Base-by-base conservation (phyloP, 2,888 invertebrate genomes). In the Pomacea canaliculata region DNA sequence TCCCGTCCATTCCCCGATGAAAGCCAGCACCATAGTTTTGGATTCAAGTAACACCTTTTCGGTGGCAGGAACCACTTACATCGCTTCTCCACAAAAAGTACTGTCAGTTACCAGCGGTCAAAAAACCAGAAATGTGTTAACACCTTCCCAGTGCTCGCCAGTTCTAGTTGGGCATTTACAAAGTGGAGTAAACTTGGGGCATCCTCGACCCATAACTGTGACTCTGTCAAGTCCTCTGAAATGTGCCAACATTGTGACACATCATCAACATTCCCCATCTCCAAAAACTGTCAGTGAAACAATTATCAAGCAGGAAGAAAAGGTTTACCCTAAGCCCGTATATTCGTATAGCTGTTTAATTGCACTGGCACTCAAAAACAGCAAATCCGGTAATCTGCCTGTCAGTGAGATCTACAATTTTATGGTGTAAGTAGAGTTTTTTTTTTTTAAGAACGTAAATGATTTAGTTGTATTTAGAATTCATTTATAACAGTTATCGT, bases 321-420 rank as follows among this genome's bases (percentile, higher is more conserved):
- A 87, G 78, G 84, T 84, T 18, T 98, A 95, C 88, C 98, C 98
- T 0, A 99, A 99, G 91, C 99, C 99, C 9, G 96, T 97, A 7
- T 99, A 98, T 92, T 98, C 98, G 19, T 99, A 99, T 91, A 97
- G 97, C 78, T 99, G 98, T 92, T 93, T 99, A 82, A 99, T 99
- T 89, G 98, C 98, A 1, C 95, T 99, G 96, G 98, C 99, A 8
- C 92, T 99, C 81, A 98, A 98, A 92, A 99, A 99, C 91, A 97
- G 98, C 80, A 94, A 95, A 85, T 95, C 95, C 76, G 98, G 98
- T 76, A 96, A 97, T 86, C 92, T 99, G 86, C 98, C 98, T 7
- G 99, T 99, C 60, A 97, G 97, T 18, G 99, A 99, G 92, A 99
- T 99, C 85, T 99, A 99, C 91, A 97, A 96, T 91, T 99, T 99